Evolutionary conservation across 2,113 vertebrate genomes (phyloP).

Genomic region (Lycaon pictus): DNA sequence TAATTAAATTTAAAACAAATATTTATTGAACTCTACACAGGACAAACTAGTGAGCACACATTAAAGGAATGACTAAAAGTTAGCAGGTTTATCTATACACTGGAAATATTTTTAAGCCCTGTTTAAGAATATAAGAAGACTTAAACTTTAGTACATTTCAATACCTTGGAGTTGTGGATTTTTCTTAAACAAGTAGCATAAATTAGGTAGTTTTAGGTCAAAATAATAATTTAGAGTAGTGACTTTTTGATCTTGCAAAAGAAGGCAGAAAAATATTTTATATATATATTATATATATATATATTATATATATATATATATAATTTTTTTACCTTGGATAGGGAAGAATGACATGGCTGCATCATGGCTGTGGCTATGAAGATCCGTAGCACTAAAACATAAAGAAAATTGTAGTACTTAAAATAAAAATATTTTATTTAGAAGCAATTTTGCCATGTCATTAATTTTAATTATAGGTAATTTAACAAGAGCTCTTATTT

Average conservation of each 20-base stretch:
- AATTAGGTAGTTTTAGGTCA: not conserved
- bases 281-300: too few species aligned
- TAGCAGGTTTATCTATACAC: not conserved
- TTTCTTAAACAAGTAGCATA: not conserved
- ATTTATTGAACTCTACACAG: not conserved
- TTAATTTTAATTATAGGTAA: constrained; percentile 7
- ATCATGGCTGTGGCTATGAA: not conserved
- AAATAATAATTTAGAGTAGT: not conserved
- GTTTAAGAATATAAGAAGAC: not conserved
- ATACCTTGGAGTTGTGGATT: not conserved
- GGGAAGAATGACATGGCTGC: not conserved
- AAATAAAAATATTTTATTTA: constrained; percentile 3
- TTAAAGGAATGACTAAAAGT: not conserved
- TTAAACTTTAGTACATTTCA: not conserved
- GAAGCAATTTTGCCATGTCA: not conserved
- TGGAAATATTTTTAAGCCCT: not conserved
- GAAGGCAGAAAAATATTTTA: not conserved
- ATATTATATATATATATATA: not conserved
- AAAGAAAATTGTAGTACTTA: not conserved
- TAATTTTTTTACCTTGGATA: not conserved
- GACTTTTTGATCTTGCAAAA: not conserved
- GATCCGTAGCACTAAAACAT: not conserved
- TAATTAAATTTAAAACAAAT: not conserved
- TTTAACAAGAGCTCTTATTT: not conserved
- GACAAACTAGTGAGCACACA: not conserved